These are phyloP conservation scores for Heterodera carotae DNA, from an alignment of 1,140 invertebrate species.

Conservation along the genomic window DNA sequence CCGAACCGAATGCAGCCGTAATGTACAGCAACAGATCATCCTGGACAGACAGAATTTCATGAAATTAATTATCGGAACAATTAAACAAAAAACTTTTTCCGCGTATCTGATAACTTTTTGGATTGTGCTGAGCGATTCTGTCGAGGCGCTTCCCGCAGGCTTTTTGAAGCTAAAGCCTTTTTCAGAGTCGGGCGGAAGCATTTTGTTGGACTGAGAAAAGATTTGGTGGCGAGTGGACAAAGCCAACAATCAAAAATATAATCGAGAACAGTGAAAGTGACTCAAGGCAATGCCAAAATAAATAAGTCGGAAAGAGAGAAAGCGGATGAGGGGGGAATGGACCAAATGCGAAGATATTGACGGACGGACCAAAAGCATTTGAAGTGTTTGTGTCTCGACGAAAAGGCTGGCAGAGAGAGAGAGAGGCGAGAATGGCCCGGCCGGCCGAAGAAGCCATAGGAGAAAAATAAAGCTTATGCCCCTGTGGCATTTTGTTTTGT, in stretches of 20 bases:
- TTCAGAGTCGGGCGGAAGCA: constrained; percentile 17
- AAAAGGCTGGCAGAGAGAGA: too few relatives aligned
- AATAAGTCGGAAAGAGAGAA: background rate
- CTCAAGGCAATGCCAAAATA: background rate
- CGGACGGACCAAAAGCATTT: too few relatives aligned
- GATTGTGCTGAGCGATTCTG: constrained; percentile 31
- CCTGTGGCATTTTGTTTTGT: too few relatives aligned
- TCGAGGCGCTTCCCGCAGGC: background rate
- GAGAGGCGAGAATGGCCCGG: too few relatives aligned
- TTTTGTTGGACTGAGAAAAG: background rate
- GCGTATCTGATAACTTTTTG: constrained; percentile 42
- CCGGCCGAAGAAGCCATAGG: too few relatives aligned
- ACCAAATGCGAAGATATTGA: too few relatives aligned
- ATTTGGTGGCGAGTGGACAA: background rate
- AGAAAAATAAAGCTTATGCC: too few relatives aligned
- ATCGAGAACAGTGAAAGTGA: too few relatives aligned
- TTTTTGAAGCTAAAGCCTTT: constrained; percentile 6
- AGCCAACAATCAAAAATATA: too few relatives aligned
- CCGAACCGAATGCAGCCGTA: constrained; percentile 27
- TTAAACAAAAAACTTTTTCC: constrained; percentile 25
- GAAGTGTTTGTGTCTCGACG: too few relatives aligned
- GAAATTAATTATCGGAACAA: constrained; percentile 17
- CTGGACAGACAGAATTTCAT: constrained; percentile 8
- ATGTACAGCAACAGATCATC: constrained; percentile 41
- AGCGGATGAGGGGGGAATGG: background rate